These are phyloP conservation scores for Bactericera cockerelli DNA, from an alignment of 1,140 invertebrate genomes.

Conservation along the genomic window DNA sequence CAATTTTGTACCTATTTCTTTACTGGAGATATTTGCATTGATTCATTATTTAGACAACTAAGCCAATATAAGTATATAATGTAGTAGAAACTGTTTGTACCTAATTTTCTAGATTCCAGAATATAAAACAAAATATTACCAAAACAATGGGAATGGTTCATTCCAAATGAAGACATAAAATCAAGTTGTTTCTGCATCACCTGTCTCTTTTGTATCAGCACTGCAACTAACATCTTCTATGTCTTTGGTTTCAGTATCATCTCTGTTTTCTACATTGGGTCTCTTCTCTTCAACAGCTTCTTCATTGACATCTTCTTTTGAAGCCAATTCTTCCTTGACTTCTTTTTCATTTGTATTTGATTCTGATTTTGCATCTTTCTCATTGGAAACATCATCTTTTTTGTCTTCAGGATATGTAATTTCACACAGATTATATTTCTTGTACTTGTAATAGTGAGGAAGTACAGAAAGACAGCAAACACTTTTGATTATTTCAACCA, in stretches of 20 bases:
- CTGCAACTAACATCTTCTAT: neutral
- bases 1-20: too few species aligned
- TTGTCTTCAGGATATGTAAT: conserved; percentile 26
- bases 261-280: neutral
- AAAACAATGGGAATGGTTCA: too few species aligned
- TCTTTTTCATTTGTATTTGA: neutral
- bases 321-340: neutral
- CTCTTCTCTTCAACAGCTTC: too few species aligned
- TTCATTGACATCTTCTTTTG: neutral
- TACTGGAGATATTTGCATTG: too few species aligned
- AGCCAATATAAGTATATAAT: too few species aligned
- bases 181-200: too few species aligned
- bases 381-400: conserved; percentile 11
- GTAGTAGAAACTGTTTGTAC: too few species aligned
- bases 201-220: too few species aligned
- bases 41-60: too few species aligned
- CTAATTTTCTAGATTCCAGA: too few species aligned
- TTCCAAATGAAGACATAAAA: too few species aligned
- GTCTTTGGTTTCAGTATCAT: neutral
- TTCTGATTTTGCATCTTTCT: neutral
- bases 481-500: conserved; percentile 59
- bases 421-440: conserved; percentile 51
- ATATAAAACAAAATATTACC: too few species aligned
- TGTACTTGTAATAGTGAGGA: conserved; percentile 45
- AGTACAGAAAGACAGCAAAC: conserved; percentile 47